Evolutionary conservation across 2,888 invertebrate species (phyloP).

Genomic region (Ennomos erosarius): DNA sequence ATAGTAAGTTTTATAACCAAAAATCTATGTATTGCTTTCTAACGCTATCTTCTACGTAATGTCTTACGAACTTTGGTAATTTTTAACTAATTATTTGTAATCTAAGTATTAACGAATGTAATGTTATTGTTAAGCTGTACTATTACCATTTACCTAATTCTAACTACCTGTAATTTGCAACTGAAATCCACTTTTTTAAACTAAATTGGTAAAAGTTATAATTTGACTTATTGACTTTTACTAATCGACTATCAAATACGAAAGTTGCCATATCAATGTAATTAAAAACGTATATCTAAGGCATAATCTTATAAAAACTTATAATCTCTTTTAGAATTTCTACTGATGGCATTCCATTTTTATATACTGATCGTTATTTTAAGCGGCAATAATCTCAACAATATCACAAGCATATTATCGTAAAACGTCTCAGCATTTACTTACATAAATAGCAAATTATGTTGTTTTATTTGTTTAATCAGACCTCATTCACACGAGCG

Average conservation of each 20-base stretch:
- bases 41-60: conserved; percentile 30
- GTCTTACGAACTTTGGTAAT: conserved; percentile 21
- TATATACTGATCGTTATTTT: conserved; percentile 38
- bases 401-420: conserved; percentile 12
- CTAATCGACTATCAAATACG: conserved; percentile 13
- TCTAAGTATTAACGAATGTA: conserved; percentile 23
- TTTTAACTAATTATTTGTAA: conserved; percentile 20
- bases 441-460: too few relatives aligned
- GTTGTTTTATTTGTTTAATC: too few relatives aligned
- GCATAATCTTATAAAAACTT: conserved; percentile 32
- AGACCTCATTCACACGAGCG: too few relatives aligned
- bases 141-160: conserved; percentile 7
- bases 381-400: conserved; percentile 30
- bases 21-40: conserved; percentile 28
- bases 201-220: conserved; percentile 11
- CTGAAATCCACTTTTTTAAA: conserved; percentile 14
- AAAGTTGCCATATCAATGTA: conserved; percentile 46
- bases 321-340: conserved; percentile 46
- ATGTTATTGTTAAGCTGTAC: conserved; percentile 21
- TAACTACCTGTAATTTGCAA: conserved; percentile 16
- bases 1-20: conserved; percentile 30
- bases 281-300: conserved; percentile 38
- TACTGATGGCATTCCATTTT: conserved; percentile 41
- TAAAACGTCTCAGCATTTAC: conserved; percentile 12
- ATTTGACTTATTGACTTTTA: conserved; percentile 13